Evolutionary conservation across 2,797 vertebrate species (phyloP), one percentile per base, ranked within the genome.

Genomic region (Oophaga sylvatica): DNA sequence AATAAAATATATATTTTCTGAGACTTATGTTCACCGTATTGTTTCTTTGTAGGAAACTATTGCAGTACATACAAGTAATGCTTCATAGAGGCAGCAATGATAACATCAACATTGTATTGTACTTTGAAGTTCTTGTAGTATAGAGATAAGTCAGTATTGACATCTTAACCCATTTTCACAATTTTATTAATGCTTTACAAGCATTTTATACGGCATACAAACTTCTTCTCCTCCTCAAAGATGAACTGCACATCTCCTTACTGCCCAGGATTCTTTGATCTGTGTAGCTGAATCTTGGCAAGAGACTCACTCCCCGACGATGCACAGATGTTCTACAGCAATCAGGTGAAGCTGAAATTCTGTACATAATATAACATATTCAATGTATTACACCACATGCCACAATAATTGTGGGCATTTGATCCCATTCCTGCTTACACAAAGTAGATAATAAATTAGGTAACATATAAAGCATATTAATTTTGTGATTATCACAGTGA

Each of bases 221-320:
- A 53, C 45, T 53, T 22, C 73, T 53, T 76, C 73, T 76, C 45
- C 45, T 76, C 41, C 19, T 71, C 70, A 45, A 17, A 19, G 29
- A 71, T 71, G 1, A 41, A 3, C 31, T 6, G 16, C 31, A 35
- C 19, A 75, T 75, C 41, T 75, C 41, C 45, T 76, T 20, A 45
- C 73, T 76, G 12, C 45, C 73, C 45, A 76, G 41, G 45, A 45
- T 76, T 76, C 73, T 76, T 76, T 76, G 73, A 76, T 76, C 41
- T 76, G 35, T 48, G 20, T 11, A 45, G 71, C 41, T 73, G 35
- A 41, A 22, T 76, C 73, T 76, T 45, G n/a, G 73, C 45, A 53
- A 20, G 73, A 53, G 22, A 53, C 41, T n/a, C 41, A n/a, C 73
- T 76, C 45, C 45, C 73, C 48, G 41, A 76, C 73, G 11, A 76